A percentile compares a stretch with the other conserved stretches of the same genome.
Evolutionary conservation across 2,888 invertebrate species (phyloP).

Genomic region (Mimumesa dahlbomi): DNA sequence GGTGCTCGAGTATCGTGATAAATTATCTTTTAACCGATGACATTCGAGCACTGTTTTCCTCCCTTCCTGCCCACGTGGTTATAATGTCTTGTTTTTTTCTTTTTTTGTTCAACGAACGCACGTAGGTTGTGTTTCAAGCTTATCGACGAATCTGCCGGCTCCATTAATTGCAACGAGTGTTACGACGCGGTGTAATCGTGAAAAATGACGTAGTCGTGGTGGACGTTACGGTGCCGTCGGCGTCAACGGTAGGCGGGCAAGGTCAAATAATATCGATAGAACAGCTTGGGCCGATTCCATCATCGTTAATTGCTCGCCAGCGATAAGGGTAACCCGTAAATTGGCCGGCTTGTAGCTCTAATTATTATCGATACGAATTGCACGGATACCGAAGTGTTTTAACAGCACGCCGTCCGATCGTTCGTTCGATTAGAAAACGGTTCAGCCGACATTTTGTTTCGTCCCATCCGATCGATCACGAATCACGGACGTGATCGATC

Average conservation of each 20-base stretch:
- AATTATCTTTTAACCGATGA: too few relatives aligned
- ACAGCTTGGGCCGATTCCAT: constrained; percentile 32
- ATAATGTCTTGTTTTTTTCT: too few relatives aligned
- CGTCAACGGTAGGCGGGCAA: constrained; percentile 6
- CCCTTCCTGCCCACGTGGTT: too few relatives aligned
- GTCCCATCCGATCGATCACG: constrained; percentile 6
- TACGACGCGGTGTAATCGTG: not conserved
- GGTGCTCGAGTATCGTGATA: too few relatives aligned
- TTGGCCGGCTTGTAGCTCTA: constrained; percentile 24
- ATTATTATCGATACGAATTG: constrained; percentile 26
- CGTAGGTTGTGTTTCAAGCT: too few relatives aligned
- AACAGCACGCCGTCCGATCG: too few relatives aligned
- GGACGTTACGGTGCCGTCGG: too few relatives aligned
- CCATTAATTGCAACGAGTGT: too few relatives aligned
- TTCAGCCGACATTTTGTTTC: not conserved
- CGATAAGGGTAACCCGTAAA: constrained; percentile 33
- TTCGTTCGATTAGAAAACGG: too few relatives aligned
- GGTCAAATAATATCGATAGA: constrained; percentile 34
- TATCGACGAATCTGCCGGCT: too few relatives aligned
- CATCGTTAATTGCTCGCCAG: constrained; percentile 50
- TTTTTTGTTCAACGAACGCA: too few relatives aligned
- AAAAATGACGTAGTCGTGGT: not conserved
- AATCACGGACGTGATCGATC: constrained; percentile 1
- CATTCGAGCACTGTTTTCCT: too few relatives aligned
- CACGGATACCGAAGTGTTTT: constrained; percentile 25